Percentiles rank a stretch among this genome's conserved stretches.
Evolutionary conservation across 2,888 invertebrate genomes (phyloP).

Genomic region (Holacanthella duospinosa): DNA sequence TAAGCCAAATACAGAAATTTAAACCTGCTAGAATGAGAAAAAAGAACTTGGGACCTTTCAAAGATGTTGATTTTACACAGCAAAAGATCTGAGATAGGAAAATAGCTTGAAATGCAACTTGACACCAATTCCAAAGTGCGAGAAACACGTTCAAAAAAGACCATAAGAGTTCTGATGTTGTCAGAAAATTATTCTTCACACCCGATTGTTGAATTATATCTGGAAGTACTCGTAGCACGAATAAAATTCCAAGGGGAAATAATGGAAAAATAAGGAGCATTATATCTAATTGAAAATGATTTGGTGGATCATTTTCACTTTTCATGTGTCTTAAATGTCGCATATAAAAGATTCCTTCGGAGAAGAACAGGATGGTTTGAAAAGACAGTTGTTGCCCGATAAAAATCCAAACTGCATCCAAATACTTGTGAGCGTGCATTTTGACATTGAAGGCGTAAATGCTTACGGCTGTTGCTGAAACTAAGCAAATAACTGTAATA

Average conservation of each 20-base stretch:
- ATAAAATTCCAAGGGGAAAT: conserved; percentile 6
- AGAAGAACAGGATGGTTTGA: neutral
- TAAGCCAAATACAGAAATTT: conserved; percentile 7
- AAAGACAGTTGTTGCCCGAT: neutral
- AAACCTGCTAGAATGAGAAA: neutral
- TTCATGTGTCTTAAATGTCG: neutral
- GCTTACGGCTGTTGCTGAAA: neutral
- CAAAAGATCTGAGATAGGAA: conserved; percentile 3
- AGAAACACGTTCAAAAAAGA: neutral
- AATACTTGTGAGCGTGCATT: neutral
- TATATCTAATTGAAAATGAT: neutral
- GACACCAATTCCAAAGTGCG: neutral
- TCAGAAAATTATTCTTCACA: neutral
- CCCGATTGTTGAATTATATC: neutral
- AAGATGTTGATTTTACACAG: neutral
- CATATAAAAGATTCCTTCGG: neutral
- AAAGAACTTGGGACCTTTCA: neutral
- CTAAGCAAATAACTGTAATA: neutral
- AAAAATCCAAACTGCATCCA: neutral
- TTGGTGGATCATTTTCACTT: neutral
- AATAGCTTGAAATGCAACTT: conserved; percentile 6
- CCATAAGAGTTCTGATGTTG: neutral
- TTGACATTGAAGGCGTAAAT: neutral
- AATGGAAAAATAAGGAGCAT: conserved; percentile 7
- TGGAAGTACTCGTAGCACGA: neutral